Conservation (phyloP, 2,888 invertebrate species). For the Drosophila neutralis region DNA sequence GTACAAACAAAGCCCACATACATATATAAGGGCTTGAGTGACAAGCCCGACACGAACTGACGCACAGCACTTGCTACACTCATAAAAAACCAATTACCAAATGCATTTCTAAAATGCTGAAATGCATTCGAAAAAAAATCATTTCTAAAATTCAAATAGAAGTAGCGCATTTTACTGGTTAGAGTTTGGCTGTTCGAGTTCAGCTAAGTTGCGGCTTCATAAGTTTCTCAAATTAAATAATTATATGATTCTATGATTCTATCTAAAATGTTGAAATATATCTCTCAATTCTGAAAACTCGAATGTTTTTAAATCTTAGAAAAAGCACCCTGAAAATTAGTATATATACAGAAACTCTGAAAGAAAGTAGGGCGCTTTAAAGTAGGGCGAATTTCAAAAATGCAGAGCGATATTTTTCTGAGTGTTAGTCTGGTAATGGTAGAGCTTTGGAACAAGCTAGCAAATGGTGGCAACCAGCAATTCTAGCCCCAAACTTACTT, state of each 20-base stretch:
- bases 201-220: neutral
- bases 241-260: neutral
- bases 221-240: neutral
- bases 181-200: neutral
- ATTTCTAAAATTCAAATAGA: neutral
- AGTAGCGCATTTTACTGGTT: neutral
- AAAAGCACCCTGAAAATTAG: neutral
- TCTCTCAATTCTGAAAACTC: neutral
- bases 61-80: conserved; percentile 4
- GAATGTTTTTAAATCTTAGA: neutral
- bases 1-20: conserved; percentile 3
- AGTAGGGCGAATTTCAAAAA: neutral
- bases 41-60: neutral
- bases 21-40: neutral
- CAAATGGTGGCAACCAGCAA: conserved; percentile 26
- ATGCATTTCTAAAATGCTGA: neutral
- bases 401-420: neutral
- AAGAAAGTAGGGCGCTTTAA: neutral
- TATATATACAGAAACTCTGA: neutral
- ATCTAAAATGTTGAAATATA: neutral
- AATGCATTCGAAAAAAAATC: too few relatives aligned
- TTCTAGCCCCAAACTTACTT: neutral
- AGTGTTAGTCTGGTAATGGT: neutral
- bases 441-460: neutral
- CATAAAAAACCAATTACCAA: neutral